Evolutionary conservation across 2,888 invertebrate species (phyloP).

Genomic region (Atherix ibis): DNA sequence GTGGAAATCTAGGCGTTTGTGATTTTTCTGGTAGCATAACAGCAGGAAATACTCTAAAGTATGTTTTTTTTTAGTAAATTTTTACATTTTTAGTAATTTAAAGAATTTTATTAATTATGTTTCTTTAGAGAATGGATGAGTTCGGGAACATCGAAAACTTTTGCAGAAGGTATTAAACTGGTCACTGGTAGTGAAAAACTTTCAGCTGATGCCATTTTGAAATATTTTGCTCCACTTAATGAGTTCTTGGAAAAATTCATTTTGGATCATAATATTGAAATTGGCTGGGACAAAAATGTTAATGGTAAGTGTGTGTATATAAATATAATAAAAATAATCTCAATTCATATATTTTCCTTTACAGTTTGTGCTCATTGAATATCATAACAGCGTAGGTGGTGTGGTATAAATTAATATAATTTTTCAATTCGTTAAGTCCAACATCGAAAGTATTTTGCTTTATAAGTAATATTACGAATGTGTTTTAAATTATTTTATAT

Average conservation of each 20-base stretch:
- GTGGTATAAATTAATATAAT: too few species aligned
- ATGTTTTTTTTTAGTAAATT: background rate
- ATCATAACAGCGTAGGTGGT: too few species aligned
- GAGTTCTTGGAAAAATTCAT: slow-evolving; percentile 61
- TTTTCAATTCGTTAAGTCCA: too few species aligned
- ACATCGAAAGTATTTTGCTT: too few species aligned
- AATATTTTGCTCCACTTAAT: slow-evolving; percentile 64
- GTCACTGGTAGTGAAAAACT: slow-evolving; percentile 60
- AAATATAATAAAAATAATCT: too few species aligned
- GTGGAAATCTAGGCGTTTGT: slow-evolving; percentile 66
- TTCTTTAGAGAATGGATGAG: slow-evolving; percentile 45
- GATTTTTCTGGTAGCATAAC: slow-evolving; percentile 64
- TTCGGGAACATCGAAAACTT: slow-evolving; percentile 55
- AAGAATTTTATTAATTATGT: slow-evolving; percentile 2
- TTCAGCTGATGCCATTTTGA: slow-evolving; percentile 57
- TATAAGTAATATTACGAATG: too few species aligned
- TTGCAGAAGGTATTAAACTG: slow-evolving; percentile 68
- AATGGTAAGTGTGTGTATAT: too few species aligned
- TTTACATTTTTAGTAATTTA: background rate
- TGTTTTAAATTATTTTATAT: too few species aligned
- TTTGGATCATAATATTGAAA: slow-evolving; percentile 41
- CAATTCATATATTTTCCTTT: too few species aligned
- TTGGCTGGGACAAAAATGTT: too few species aligned
- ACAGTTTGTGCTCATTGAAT: too few species aligned
- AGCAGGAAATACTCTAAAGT: slow-evolving; percentile 54